Evolutionary conservation across 1,140 invertebrate genomes (phyloP).

Genomic region (Pseudomyrmex gracilis): DNA sequence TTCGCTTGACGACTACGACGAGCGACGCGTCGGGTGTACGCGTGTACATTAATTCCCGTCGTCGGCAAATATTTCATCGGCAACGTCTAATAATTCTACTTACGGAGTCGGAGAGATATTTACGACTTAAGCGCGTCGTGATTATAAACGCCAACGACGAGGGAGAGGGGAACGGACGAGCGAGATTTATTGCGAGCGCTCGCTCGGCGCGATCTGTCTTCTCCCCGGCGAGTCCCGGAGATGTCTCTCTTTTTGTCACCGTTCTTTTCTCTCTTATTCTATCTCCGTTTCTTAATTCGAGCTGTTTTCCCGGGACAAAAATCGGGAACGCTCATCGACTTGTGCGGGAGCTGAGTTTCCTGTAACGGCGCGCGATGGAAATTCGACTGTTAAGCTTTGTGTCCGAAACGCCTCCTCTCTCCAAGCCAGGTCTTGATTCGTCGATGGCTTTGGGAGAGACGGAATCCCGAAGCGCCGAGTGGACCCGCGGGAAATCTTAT

Average conservation of each 20-base stretch:
- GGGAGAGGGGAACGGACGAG: background rate
- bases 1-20: background rate
- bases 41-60: constrained; percentile 52
- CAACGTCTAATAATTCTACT: constrained; percentile 57
- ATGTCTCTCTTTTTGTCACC: background rate
- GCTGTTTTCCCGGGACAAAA: constrained; percentile 5
- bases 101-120: constrained; percentile 51
- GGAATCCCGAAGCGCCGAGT: constrained; percentile 46
- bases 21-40: background rate
- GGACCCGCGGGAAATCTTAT: constrained; percentile 66
- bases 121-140: constrained; percentile 57
- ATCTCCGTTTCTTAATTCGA: constrained; percentile 24
- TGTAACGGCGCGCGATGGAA: background rate
- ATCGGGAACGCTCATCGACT: background rate
- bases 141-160: constrained; percentile 48
- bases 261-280: background rate
- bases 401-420: constrained; percentile 54
- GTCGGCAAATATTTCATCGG: constrained; percentile 51
- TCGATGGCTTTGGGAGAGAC: constrained; percentile 11
- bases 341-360: background rate
- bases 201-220: constrained; percentile 52
- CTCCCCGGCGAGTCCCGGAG: constrained; percentile 12
- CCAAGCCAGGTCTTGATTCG: constrained; percentile 55
- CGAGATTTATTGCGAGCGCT: constrained; percentile 48
- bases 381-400: constrained; percentile 53